Conservation (phyloP, 1,140 invertebrate genomes). For the Choristoneura fumiferana region DNA sequence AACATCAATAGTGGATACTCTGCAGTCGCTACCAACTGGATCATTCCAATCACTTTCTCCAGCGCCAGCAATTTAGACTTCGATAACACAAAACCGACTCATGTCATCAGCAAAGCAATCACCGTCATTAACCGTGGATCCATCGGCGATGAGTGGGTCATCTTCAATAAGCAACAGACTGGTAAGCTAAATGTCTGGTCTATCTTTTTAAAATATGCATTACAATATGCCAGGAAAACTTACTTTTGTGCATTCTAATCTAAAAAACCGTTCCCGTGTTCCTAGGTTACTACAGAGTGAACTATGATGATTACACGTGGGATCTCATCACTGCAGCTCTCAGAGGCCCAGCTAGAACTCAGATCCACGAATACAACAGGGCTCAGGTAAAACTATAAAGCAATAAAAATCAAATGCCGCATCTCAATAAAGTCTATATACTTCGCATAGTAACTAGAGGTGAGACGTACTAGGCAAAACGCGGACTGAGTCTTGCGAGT, state of each 20-base stretch:
- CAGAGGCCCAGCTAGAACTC: conserved; percentile 65
- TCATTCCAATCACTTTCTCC: conserved; percentile 79
- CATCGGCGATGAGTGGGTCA: conserved; percentile 74
- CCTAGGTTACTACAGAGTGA: conserved; percentile 88
- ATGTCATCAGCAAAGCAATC: conserved; percentile 42
- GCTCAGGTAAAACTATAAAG: conserved; percentile 78
- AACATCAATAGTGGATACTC: conserved; percentile 59
- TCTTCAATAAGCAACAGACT: conserved; percentile 81
- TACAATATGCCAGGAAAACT: no score
- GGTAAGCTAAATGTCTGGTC: conserved; percentile 51
- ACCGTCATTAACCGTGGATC: conserved; percentile 41
- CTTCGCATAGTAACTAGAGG: background rate
- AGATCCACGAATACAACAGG: conserved; percentile 85
- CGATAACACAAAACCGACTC: conserved; percentile 61
- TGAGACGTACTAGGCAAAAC: no score
- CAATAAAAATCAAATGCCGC: background rate
- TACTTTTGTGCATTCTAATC: no score
- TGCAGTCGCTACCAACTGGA: conserved; percentile 58
- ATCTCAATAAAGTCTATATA: background rate
- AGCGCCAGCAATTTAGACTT: conserved; percentile 65
- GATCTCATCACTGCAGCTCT: conserved; percentile 79
- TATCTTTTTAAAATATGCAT: no score
- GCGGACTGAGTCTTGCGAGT: no score
- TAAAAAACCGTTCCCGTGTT: conserved; percentile 25
- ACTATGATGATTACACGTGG: conserved; percentile 87